phyloP scores from a whole-genome alignment of 2,113 vertebrate species.

The Amblyornis subalaris region DNA sequence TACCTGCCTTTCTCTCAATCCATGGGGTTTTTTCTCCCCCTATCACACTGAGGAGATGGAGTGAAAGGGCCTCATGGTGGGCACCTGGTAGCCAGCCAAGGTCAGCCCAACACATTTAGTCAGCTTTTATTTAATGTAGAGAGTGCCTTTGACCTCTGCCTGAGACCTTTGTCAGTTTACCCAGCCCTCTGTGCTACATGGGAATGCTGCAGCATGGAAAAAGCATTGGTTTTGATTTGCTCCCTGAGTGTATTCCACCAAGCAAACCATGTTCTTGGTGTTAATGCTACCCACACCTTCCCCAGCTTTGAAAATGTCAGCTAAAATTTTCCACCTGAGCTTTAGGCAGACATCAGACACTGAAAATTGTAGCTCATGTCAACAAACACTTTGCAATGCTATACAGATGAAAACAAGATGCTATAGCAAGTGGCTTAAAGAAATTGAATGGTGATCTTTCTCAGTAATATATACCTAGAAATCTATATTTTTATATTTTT shows the following conservation, averaged over 20 bases:
- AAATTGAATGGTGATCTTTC: not conserved
- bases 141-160: not conserved
- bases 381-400: not conserved
- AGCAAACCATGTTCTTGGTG: not conserved
- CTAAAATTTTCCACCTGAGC: not conserved
- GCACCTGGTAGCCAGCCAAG: not conserved
- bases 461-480: not conserved
- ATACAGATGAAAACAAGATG: not conserved
- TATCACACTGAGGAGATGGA: not conserved
- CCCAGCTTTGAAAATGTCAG: not conserved
- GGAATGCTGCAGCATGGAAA: not conserved
- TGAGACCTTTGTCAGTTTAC: not conserved
- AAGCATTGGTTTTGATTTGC: not conserved
- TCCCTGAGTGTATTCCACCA: not conserved
- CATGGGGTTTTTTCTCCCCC: rapidly evolving
- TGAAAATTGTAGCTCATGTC: not conserved
- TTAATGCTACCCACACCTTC: not conserved
- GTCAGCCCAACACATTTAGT: not conserved
- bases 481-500: not conserved
- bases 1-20: not conserved
- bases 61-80: not conserved
- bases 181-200: not conserved
- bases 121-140: not conserved
- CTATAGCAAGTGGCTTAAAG: not conserved
- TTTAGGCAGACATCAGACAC: not conserved